Evolutionary conservation across 1,140 invertebrate species (phyloP), one percentile per base, ranked within the genome.

Genomic region (Anadara kagoshimensis): DNA sequence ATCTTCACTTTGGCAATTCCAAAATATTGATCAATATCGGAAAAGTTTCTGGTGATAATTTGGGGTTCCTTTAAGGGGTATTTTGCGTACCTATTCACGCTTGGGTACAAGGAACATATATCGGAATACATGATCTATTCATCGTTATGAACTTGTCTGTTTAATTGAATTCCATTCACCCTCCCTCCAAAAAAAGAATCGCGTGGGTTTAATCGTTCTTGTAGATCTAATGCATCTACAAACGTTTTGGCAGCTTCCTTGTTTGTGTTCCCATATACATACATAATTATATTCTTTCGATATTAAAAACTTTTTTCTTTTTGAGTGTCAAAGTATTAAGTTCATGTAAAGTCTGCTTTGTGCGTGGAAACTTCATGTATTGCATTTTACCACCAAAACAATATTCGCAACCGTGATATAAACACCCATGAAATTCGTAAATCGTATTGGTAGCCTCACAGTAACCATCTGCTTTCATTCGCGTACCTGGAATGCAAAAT

Each of bases 391-490:
- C 16, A 0, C 58, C 62, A 58, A 65, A 78, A 74, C 80, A 82
- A 11, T 49, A 20, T n/a, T 53, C 65, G 69, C 80, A 80, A 0
- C 82, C 80, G 41, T 82, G 82, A 63, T 68, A 83, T 0, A 67
- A 14, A 67, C 80, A 82, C 18, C 77, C 54, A 11, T 72, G 43
- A 47, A 78, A 84, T 61, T 84, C 77, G 58, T 74, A 78, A 14
- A 44, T 62, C 14, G 69, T 75, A 12, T 76, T 73, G 8, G 57
- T 74, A 18, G 58, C 56, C 14, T n/a, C 36, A 41, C 44, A 24
- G 24, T 76, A 81, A 14, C 73, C 76, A 22, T 80, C 73, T 44
- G 64, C 16, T 20, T 51, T 45, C 24, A 72, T 72, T 0, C 20
- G 20, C 18, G 53, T 62, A 20, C 47, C 56, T 18, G 41, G 41